Conservation (phyloP, 1,140 invertebrate species). For the silkworm (Bombyx mori) region ASM3026992v2 NC_085111.1:6591001-6591500, state of each 20-base stretch:
- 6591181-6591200: constrained; percentile 22
- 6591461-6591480: too few relatives aligned
- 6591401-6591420: not conserved
- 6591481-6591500: too few relatives aligned
- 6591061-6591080: too few relatives aligned
- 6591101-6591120: not conserved
- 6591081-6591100: too few relatives aligned
- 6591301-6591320: constrained; percentile 8
- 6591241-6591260: constrained; percentile 20
- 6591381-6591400: constrained; percentile 3
- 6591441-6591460: too few relatives aligned
- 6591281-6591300: constrained; percentile 5
- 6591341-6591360: constrained; percentile 8
- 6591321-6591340: constrained; percentile 7
- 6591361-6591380: constrained; percentile 9
- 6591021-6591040: too few relatives aligned
- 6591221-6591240: constrained; percentile 27
- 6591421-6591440: too few relatives aligned
- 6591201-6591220: constrained; percentile 22
- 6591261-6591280: constrained; percentile 13
- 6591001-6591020: too few relatives aligned
- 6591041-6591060: too few relatives aligned
- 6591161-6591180: constrained; percentile 21
- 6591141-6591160: constrained; percentile 5
- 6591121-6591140: constrained; percentile 5